Conservation (phyloP, 2,113 vertebrate species). For the Coracopsis vasa region DNA sequence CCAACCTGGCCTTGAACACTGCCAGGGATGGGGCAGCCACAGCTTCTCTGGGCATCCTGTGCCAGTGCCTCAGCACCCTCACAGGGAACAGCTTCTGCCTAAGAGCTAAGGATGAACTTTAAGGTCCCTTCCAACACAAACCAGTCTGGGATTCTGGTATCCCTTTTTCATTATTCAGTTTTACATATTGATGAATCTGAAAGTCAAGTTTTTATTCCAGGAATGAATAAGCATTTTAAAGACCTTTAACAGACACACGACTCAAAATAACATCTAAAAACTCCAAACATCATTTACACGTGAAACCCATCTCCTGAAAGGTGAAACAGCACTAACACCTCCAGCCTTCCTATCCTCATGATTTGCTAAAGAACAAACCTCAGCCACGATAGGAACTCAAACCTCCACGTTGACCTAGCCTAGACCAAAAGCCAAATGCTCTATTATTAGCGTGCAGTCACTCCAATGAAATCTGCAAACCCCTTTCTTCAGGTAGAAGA, state of each 20-base stretch:
- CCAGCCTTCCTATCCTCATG: neutral
- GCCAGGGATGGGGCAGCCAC: too few species aligned
- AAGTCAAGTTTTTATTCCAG: neutral
- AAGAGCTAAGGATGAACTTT: neutral
- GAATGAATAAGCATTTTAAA: neutral
- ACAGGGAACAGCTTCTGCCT: too few species aligned
- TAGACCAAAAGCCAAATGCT: neutral
- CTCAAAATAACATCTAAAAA: neutral
- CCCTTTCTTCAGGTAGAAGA: neutral
- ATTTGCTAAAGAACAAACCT: neutral
- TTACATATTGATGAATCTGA: neutral
- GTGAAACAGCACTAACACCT: neutral
- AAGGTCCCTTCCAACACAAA: neutral
- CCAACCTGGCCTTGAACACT: too few species aligned
- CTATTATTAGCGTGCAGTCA: neutral
- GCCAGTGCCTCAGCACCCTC: too few species aligned
- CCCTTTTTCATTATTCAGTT: neutral
- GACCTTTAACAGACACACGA: fast-evolving
- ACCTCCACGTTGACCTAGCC: neutral
- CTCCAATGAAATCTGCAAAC: neutral
- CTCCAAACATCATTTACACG: neutral
- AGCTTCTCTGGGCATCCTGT: too few species aligned
- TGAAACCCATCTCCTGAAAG: neutral
- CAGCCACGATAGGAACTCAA: neutral
- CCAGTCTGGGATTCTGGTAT: neutral